Conservation (phyloP, 1,140 invertebrate genomes). For the Kradibia gibbosae region DNA sequence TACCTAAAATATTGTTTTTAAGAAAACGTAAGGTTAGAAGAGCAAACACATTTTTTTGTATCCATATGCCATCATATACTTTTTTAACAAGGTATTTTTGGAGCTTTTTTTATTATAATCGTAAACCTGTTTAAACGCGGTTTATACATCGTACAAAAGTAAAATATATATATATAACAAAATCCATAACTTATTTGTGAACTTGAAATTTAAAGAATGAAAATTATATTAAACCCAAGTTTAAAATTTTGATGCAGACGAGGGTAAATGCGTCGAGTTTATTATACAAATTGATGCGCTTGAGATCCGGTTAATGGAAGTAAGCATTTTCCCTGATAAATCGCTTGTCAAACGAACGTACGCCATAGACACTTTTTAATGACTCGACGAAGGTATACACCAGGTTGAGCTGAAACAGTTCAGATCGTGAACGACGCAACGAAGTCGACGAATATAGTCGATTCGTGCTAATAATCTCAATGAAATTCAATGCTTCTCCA, state of each 20-base stretch:
- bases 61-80: no score
- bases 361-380: conserved; percentile 19
- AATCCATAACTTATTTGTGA: background rate
- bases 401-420: conserved; percentile 27
- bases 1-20: no score
- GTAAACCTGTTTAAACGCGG: no score
- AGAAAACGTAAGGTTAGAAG: no score
- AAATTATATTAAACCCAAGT: background rate
- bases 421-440: background rate
- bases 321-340: conserved; percentile 56
- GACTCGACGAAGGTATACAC: background rate
- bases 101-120: no score
- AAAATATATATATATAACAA: no score
- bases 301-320: conserved; percentile 51
- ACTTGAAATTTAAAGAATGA: background rate
- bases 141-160: no score
- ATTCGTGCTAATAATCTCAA: background rate
- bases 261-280: background rate
- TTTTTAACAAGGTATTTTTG: no score
- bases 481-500: background rate
- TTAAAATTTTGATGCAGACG: background rate
- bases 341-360: conserved; percentile 56
- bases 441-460: conserved; percentile 20
- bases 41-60: no score
- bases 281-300: background rate